Base-by-base conservation (phyloP, 2,113 vertebrate species). In the Gobiocypris rarus region DNA sequence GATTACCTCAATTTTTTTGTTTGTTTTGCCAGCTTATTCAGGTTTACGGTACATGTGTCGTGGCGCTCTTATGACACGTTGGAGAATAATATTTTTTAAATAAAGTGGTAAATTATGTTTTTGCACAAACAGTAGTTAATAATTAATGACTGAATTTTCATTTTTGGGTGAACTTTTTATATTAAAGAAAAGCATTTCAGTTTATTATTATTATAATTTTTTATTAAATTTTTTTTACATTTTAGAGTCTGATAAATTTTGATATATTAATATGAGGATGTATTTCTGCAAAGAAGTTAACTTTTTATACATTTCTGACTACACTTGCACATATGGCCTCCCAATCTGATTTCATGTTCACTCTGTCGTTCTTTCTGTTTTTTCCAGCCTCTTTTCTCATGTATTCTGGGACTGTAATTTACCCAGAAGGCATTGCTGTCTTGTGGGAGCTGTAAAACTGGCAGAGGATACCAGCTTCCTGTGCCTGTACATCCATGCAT, bases 381-480 rank as follows among this genome's bases (percentile, higher is more conserved):
- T 83, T 19, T 38, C 61, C 86, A 85, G 89, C 87, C 89, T 86
- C 79, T 8, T 63, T 41, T 9, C 1, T 22, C 34, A n/a, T 75
- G 31, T 70, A 26, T 45, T 73, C 10, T 10, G 67, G 17, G 31
- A 41, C 70, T 90, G 76, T 87, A 86, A 81, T 84, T 88, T 88
- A 89, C 92, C 91, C 91, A 90, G 85, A 88, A 85, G 74, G 84
- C 90, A 90, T 81, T 81, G 87, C 69, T 78, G 85, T 90, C 89
- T 82, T 83, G 84, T 91, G 82, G 89, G 91, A 91, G 82, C 78
- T n/a, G 71, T 43, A 76, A 87, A 75, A 76, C 59, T 43, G 83
- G 74, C 48, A 19, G 83, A 61, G 54, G 71, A 69, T 19, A 73
- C 67, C 70, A 83, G 26, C 73, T 56, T 85, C 88, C 87, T 87